Evolutionary conservation across 2,113 vertebrate genomes (phyloP), one percentile per base, ranked within the genome.

Genomic region (Bucco capensis): DNA sequence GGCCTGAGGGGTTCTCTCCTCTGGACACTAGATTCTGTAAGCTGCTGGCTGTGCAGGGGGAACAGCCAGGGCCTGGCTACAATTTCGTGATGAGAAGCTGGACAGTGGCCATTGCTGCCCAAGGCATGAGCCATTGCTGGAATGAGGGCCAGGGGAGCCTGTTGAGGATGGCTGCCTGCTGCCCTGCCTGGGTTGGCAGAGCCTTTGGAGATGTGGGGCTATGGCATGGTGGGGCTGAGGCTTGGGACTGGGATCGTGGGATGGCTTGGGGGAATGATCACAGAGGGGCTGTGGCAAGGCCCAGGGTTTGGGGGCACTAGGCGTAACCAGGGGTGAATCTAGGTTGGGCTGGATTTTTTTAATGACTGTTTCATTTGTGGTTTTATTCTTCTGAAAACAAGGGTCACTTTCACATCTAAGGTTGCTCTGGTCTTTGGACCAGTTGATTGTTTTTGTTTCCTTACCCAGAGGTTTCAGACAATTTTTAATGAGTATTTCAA

Each of bases 81-180:
- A 2, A 4, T 9, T 14, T 70, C 60, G 46, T 4, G 0, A 1
- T 2, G 40, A 24, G 60, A 8, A 27, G 78, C 50, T 62, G 16
- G 28, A 53, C 44, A 21, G 53, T 13, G 53, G 67, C 33, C 0
- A 0, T 11, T 12, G 50, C 71, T 61, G 61, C 12, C 22, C 6
- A 3, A 30, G 27, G 47, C 0, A 0, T 0, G 2, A 37, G n/a
- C 44, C 1, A 0, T 22, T 10, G 0, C 4, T 3, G 3, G 37
- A 12, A 9, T 2, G 12, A 2, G 8, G 53, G 23, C 35, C 19
- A 4, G 2, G 1, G 82, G n/a, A 57, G 7, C 38, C 67, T 31
- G 0, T 27, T 1, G 3, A n/a, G 66, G 31, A 54, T 0, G 0
- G 47, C 38, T 23, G 46, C 31, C 53, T 38, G 40, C 25, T 21